Percentiles rank a stretch among this genome's conserved stretches.
Evolutionary conservation across 2,888 invertebrate species (phyloP).

Genomic region (Seira sanloemensis): DNA sequence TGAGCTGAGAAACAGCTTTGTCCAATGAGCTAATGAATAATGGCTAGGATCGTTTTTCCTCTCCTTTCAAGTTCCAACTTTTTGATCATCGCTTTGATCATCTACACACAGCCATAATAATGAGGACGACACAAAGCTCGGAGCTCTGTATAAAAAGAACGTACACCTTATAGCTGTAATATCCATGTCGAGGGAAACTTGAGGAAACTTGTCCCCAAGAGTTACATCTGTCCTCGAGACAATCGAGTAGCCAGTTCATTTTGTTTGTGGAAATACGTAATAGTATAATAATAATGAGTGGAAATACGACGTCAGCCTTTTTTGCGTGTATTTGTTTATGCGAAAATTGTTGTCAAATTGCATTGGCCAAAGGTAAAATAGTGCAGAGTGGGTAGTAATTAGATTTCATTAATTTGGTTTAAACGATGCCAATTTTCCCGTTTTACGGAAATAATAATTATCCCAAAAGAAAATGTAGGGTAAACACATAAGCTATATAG

Average conservation of each 20-base stretch:
- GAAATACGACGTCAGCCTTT: no score
- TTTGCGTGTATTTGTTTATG: no score
- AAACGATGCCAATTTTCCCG: neutral
- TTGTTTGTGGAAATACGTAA: no score
- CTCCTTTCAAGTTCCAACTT: slow-evolving; percentile 27
- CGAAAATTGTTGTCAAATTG: no score
- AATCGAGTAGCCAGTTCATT: no score
- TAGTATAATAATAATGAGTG: neutral
- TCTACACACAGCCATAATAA: slow-evolving; percentile 23
- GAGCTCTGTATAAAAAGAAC: neutral
- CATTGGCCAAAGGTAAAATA: no score
- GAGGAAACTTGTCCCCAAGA: neutral
- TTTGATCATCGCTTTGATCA: slow-evolving; percentile 46
- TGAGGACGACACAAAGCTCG: neutral
- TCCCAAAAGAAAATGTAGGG: no score
- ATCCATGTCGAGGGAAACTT: slow-evolving; percentile 2
- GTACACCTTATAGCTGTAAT: no score
- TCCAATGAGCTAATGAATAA: slow-evolving; percentile 52
- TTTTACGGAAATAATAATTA: no score
- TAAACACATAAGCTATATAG: no score
- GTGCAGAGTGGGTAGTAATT: no score
- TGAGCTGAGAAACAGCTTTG: slow-evolving; percentile 28
- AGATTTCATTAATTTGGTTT: neutral
- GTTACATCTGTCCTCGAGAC: neutral
- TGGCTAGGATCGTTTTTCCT: slow-evolving; percentile 50